Percentiles rank a stretch among this genome's conserved stretches.
Conservation (phyloP, 2,113 vertebrate species). For the Tautogolabrus adspersus region DNA sequence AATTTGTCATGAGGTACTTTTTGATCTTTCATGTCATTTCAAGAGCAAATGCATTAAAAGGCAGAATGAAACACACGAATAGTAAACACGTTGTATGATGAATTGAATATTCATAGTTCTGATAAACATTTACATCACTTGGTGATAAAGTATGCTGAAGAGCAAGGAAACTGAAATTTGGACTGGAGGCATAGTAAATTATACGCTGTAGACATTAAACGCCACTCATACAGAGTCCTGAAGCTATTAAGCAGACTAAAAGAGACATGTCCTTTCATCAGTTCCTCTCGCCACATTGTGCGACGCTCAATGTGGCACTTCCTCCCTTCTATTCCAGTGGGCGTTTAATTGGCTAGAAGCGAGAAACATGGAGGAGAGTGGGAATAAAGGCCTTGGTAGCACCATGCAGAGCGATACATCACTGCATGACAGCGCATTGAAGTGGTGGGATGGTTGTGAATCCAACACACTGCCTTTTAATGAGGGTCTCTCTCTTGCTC, state of each 20-base stretch:
- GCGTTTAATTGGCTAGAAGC: conserved; percentile 81
- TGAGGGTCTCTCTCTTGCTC: conserved; percentile 66
- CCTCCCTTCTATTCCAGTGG: conserved; percentile 67
- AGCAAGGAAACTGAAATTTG: conserved; percentile 46
- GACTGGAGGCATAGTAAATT: conserved; percentile 37
- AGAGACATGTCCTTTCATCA: conserved; percentile 75
- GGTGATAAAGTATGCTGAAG: conserved; percentile 31
- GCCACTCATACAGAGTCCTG: conserved; percentile 65
- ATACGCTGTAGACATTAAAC: conserved; percentile 63
- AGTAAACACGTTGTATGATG: conserved; percentile 32
- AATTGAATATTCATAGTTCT: conserved; percentile 56
- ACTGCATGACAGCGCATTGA: conserved; percentile 77
- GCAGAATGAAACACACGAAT: conserved; percentile 28
- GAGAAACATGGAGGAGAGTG: conserved; percentile 67
- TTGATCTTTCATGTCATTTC: conserved; percentile 52
- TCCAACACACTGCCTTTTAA: conserved; percentile 76
- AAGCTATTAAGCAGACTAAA: conserved; percentile 74
- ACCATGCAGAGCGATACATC: conserved; percentile 79
- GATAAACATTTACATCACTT: conserved; percentile 63
- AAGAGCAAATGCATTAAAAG: conserved; percentile 52
- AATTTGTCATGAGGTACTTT: conserved; percentile 9
- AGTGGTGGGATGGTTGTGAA: conserved; percentile 74
- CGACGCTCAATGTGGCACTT: conserved; percentile 66
- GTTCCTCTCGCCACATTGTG: conserved; percentile 60
- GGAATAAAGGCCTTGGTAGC: conserved; percentile 75